Conservation (phyloP, 2,888 invertebrate species). For the Yponomeuta sedellus region DNA sequence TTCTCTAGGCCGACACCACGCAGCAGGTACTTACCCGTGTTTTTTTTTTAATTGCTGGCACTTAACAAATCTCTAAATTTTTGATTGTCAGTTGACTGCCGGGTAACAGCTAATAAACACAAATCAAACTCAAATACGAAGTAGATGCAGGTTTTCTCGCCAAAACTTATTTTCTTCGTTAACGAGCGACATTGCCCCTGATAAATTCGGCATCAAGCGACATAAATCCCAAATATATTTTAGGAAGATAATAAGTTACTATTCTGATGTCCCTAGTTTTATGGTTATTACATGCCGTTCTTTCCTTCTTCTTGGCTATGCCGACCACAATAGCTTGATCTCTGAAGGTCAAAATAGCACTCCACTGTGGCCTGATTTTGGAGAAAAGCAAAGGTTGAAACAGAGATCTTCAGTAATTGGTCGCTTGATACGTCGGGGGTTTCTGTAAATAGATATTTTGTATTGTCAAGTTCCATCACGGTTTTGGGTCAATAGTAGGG, state of each 20-base stretch:
- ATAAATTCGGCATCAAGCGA: not conserved
- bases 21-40: no score
- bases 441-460: constrained; percentile 20
- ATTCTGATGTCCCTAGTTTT: constrained; percentile 11
- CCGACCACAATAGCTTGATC: constrained; percentile 7
- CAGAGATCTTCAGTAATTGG: not conserved
- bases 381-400: not conserved
- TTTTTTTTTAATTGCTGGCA: no score
- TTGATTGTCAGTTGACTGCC: no score
- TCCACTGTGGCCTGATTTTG: not conserved
- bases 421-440: not conserved
- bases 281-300: constrained; percentile 11
- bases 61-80: no score
- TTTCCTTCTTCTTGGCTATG: not conserved
- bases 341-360: not conserved
- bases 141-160: not conserved
- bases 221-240: constrained; percentile 11
- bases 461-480: constrained; percentile 38
- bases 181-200: not conserved
- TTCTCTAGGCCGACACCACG: no score
- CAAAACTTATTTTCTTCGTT: not conserved
- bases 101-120: no score
- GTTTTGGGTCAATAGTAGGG: constrained; percentile 33
- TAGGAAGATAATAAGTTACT: constrained; percentile 2
- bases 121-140: no score